phyloP scores from a whole-genome alignment of 1,140 invertebrate species.

The Pygmarrhopalites habei region DNA sequence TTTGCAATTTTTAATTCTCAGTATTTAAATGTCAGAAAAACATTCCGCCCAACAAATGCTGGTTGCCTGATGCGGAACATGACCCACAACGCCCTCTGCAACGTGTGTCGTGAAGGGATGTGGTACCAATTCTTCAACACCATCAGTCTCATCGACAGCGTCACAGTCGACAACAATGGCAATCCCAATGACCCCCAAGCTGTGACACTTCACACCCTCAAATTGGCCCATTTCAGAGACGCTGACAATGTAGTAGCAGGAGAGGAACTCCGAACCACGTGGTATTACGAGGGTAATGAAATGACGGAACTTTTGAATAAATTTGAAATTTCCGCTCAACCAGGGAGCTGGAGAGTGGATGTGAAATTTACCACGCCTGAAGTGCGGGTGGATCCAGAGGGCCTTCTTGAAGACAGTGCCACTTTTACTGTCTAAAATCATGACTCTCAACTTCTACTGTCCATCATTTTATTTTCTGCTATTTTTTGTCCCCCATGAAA shows the following conservation, averaged over 20 bases:
- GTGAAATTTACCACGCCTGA: conserved; percentile 27
- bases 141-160: conserved; percentile 30
- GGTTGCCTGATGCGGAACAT: conserved; percentile 37
- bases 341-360: conserved; percentile 24
- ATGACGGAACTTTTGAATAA: neutral
- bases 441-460: no score
- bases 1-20: no score
- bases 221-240: conserved; percentile 24
- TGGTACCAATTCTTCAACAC: conserved; percentile 34
- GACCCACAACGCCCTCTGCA: conserved; percentile 23
- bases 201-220: conserved; percentile 21
- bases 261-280: conserved; percentile 18
- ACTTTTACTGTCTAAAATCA: conserved; percentile 19
- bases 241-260: conserved; percentile 19
- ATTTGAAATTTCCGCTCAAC: conserved; percentile 8
- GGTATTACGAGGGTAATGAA: conserved; percentile 16
- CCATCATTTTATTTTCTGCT: no score
- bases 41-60: conserved; percentile 29
- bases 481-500: no score
- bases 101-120: conserved; percentile 34
- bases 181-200: neutral
- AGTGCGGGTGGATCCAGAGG: conserved; percentile 26
- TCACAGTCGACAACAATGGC: neutral
- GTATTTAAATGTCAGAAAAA: no score
- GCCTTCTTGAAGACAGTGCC: conserved; percentile 9